Base-by-base conservation (phyloP, 2,888 invertebrate genomes). In the Chrysopilus asiliformis region DNA sequence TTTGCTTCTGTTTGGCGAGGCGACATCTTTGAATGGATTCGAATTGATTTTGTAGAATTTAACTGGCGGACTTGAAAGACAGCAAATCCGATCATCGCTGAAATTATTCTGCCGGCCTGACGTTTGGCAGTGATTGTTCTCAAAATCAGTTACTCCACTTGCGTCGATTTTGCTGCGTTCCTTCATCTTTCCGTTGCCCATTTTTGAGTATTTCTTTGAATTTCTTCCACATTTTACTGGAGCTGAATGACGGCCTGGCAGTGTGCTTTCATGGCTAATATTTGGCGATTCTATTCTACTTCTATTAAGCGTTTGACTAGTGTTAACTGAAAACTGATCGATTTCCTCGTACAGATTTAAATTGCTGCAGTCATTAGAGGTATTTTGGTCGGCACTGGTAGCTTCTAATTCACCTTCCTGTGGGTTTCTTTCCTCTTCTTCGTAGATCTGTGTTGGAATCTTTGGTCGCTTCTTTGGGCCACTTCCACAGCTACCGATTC, bases 1-100 rank as follows among this genome's bases (percentile, higher is more conserved):
- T 19, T n/a, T n/a, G 7, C 34, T 36, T 30, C 38, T 40, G 8
- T 38, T 25, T 4, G 48, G 49, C n/a, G 47, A 44, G 8, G 30
- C 27, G 14, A 34, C 40, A 17, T 44, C 32, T 8, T 31, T 25
- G 42, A 43, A 50, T 5, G 50, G 50, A 39, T 46, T 44, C 3
- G 44, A 46, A 34, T 47, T 50, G 20, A 45, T 35, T 18, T 41
- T 46, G 30, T 44, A 49, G 31, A 49, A 50, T 34, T 43, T 45
- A 12, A 13, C 32, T 7, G 50, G 50, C 8, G 50, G 50, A 27
- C 2, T 33, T n/a, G n/a, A n/a, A n/a, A n/a, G n/a, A n/a, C n/a
- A n/a, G n/a, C n/a, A n/a, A n/a, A n/a, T n/a, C n/a, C n/a, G n/a
- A n/a, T n/a, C n/a, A n/a, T n/a, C n/a, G n/a, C n/a, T n/a, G n/a